Percentiles rank a stretch among this genome's conserved stretches.
These are phyloP conservation scores for Protosalanx chinensis DNA, from an alignment of 2,797 vertebrate species.

Conservation along the genomic window DNA sequence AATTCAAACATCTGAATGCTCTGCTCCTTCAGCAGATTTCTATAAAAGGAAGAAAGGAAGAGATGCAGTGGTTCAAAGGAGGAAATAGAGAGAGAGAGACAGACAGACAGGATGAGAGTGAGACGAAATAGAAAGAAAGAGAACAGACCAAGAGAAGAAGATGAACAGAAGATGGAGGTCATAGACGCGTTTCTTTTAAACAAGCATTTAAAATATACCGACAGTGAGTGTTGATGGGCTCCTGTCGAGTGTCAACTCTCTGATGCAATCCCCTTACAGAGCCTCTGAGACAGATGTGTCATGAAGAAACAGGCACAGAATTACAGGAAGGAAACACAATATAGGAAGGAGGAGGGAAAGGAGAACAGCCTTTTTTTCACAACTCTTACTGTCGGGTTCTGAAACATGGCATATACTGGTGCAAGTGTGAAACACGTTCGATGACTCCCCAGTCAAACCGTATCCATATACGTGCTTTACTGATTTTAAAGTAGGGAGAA, in stretches of 20 bases:
- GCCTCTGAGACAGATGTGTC: constrained; percentile 6
- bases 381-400: constrained; percentile 26
- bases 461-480: too few relatives aligned
- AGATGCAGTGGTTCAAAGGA: constrained; percentile 6
- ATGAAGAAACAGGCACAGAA: constrained; percentile 36
- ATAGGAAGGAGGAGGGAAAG: constrained; percentile 54
- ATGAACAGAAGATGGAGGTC: neutral
- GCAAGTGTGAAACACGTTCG: neutral
- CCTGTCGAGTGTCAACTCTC: too few relatives aligned
- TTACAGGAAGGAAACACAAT: constrained; percentile 53
- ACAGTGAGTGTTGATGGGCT: too few relatives aligned
- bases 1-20: neutral
- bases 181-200: too few relatives aligned
- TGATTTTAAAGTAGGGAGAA: neutral
- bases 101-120: neutral
- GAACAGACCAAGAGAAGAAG: neutral
- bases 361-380: constrained; percentile 59
- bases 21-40: constrained; percentile 8
- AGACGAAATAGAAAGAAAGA: neutral
- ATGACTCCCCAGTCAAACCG: neutral
- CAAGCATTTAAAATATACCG: too few relatives aligned
- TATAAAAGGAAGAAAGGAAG: constrained; percentile 28
- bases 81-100: constrained; percentile 6
- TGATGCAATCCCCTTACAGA: neutral
- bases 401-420: neutral